Evolutionary conservation across 2,888 invertebrate species (phyloP).

Genomic region (Scaptomyza parva): DNA sequence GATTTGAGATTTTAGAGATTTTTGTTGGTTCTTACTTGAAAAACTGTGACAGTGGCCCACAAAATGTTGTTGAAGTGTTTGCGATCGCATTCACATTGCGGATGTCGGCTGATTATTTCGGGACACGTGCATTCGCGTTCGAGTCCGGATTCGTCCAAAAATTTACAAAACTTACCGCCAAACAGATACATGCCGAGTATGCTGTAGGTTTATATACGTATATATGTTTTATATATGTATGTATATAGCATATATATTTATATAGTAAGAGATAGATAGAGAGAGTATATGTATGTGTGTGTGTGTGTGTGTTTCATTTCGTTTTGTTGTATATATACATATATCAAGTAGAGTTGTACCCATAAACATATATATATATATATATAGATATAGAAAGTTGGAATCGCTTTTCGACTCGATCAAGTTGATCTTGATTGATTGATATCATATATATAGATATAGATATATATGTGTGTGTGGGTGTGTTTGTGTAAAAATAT

Average conservation of each 20-base stretch:
- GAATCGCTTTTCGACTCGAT: slow-evolving; percentile 8
- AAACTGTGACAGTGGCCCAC: slow-evolving; percentile 98
- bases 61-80: slow-evolving; percentile 99
- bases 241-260: slow-evolving; percentile 50
- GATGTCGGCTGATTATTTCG: slow-evolving; percentile 94
- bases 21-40: slow-evolving; percentile 94
- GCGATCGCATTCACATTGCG: slow-evolving; percentile 97
- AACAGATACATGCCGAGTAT: slow-evolving; percentile 99
- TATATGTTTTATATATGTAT: slow-evolving; percentile 56
- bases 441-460: slow-evolving; percentile 14
- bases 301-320: slow-evolving; percentile 5
- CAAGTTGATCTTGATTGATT: slow-evolving; percentile 17
- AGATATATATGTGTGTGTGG: slow-evolving; percentile 16
- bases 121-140: slow-evolving; percentile 96
- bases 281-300: too few relatives aligned
- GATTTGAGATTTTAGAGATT: too few relatives aligned
- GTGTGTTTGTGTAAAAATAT: background rate
- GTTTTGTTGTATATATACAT: slow-evolving; percentile 24
- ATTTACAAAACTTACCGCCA: slow-evolving; percentile 99
- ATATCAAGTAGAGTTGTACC: slow-evolving; percentile 23
- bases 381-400: too few relatives aligned
- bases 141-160: slow-evolving; percentile 92
- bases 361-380: too few relatives aligned
- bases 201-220: slow-evolving; percentile 87
- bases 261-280: slow-evolving; percentile 37